Evolutionary conservation across 30 jellyfish, hydroid and myxozoan species (phyloP), one percentile per base, ranked within the genome.

Genomic region (Hydractinia symbiolongicarpus): DNA sequence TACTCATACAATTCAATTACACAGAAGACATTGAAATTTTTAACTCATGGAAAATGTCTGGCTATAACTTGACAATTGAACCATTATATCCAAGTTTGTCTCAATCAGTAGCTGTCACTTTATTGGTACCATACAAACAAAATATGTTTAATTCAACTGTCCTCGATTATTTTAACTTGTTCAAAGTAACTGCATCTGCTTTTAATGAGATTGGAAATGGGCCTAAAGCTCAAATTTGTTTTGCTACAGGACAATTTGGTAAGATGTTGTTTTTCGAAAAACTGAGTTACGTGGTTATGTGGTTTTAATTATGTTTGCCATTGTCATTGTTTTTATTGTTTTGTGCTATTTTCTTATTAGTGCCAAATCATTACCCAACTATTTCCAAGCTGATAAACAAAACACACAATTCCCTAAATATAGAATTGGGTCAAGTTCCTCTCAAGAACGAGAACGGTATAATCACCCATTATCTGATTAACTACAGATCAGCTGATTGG

Each of bases 1-100:
- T n/a, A n/a, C 52, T 64, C 20, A 66, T 80, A 44, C 15, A 11
- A 0, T 79, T 83, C 49, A 70, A 56, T 15, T 86, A 88, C 88
- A 67, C 95, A 51, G 74, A 79, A 20, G 95, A 86, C 66, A 86
- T 86, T 53, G 95, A 86, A 21, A 53, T 86, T 9, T 55, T 86
- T 53, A 86, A 86, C 61, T 88, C 84, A 72, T 86, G 95, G 95
- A 55, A 11, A 21, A 61, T 86, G 21, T 78, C 95, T 16, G 79
- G 79, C 30, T 86, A 86, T 81, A 67, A 82, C n/a, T 13, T 86
- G 21, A 11, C 57, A 8, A 51, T n/a, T 54, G 20, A 21, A 72
- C 88, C 81, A 73, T 7, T 64, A n/a, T 64, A 64, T 64, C 74
- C 74, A 6, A 51, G 40, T 30, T 30, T 30, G 44, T 30, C 44